A percentile compares a stretch with the other conserved stretches of the same genome.
Evolutionary conservation across 2,888 invertebrate genomes (phyloP).

Genomic region (Cataglyphis altisquamis): DNA sequence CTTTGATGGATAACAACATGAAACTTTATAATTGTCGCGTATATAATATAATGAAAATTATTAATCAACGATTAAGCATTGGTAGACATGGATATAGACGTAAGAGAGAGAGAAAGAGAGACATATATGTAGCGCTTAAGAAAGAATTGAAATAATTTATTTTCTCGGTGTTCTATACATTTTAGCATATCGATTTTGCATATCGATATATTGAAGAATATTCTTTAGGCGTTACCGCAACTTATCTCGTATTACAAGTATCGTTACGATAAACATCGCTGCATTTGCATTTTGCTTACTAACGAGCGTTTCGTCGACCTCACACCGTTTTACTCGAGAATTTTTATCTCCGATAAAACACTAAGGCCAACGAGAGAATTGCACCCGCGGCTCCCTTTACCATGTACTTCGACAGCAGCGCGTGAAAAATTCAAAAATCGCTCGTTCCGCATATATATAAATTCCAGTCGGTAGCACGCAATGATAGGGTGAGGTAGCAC

Average conservation of each 20-base stretch:
- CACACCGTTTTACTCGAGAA: conserved; percentile 2
- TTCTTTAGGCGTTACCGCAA: neutral
- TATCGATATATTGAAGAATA: neutral
- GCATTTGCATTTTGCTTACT: conserved; percentile 44
- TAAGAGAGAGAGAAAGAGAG: neutral
- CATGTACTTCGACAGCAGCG: neutral
- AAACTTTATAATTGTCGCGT: neutral
- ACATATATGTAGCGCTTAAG: neutral
- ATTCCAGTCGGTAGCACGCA: conserved; percentile 1
- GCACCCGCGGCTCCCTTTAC: neutral
- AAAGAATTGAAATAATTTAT: conserved; percentile 1
- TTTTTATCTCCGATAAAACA: conserved; percentile 30
- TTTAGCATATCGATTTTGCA: neutral
- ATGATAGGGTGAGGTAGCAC: conserved; percentile 18
- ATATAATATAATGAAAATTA: too few relatives aligned
- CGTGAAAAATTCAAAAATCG: conserved; percentile 36
- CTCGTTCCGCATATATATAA: neutral
- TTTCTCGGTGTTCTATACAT: too few relatives aligned
- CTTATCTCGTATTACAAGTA: conserved; percentile 26
- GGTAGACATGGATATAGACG: neutral
- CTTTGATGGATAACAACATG: neutral
- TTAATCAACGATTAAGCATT: neutral
- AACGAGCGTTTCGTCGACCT: conserved; percentile 7
- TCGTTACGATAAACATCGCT: conserved; percentile 34
- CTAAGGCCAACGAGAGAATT: conserved; percentile 21